phyloP scores from a whole-genome alignment of 1,140 invertebrate genomes.

The Formica exsecta region DNA sequence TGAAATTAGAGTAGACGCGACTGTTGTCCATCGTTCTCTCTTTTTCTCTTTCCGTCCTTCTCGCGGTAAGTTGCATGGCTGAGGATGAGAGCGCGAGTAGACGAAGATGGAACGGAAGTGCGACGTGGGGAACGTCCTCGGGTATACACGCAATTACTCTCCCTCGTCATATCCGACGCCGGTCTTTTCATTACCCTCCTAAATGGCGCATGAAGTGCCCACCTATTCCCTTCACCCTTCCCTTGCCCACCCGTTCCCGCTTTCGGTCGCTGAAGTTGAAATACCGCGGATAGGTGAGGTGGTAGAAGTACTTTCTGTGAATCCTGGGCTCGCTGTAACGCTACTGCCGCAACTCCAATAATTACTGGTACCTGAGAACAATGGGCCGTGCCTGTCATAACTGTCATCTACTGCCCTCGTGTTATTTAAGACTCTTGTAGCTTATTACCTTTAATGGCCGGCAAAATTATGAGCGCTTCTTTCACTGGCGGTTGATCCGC shows the following conservation, averaged over 20 bases:
- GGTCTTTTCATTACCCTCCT: conserved; percentile 78
- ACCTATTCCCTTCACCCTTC: conserved; percentile 10
- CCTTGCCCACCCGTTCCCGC: background rate
- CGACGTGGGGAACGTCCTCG: conserved; percentile 66
- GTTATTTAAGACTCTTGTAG: conserved; percentile 81
- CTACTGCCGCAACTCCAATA: conserved; percentile 73
- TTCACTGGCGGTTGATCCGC: conserved; percentile 32
- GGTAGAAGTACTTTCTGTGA: conserved; percentile 39
- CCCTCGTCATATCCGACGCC: conserved; percentile 75
- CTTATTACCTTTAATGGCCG: conserved; percentile 82
- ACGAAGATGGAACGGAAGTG: conserved; percentile 41
- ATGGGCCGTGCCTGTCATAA: conserved; percentile 81
- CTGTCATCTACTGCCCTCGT: conserved; percentile 76
- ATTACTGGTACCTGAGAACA: conserved; percentile 80
- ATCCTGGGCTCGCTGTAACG: conserved; percentile 21
- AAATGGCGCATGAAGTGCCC: conserved; percentile 73
- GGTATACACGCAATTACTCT: conserved; percentile 76
- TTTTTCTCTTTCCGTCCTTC: background rate
- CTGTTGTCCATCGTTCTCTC: conserved; percentile 22
- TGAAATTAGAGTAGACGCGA: conserved; percentile 72
- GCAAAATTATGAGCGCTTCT: conserved; percentile 59
- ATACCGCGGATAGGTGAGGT: conserved; percentile 67
- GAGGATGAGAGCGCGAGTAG: conserved; percentile 36
- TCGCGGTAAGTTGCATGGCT: background rate
- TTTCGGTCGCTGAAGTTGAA: conserved; percentile 59